Base-by-base conservation (phyloP, 2,888 invertebrate species). In the Clitarchus hookeri region DNA sequence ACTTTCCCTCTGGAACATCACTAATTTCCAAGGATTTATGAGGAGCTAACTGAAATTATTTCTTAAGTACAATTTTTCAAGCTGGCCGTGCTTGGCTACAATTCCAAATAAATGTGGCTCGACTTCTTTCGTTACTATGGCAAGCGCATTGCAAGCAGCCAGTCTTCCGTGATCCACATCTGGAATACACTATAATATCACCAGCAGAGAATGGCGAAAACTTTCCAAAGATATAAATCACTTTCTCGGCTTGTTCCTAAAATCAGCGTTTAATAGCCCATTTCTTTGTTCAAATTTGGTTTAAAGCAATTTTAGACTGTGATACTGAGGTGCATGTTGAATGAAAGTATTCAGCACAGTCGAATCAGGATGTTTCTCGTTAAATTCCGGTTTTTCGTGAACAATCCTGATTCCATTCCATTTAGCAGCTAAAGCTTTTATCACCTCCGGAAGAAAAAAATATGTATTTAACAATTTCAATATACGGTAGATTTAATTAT, bases 1-100 rank as follows among this genome's bases (percentile, higher is more conserved):
- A 78, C 78, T 78, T 78, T 19, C 16, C 6, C 2, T 78, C 78
- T 11, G 78, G 11, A 23, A 78, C 79, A n/a, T 79, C 79, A 79
- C 0, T 79, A 0, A 79, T 25, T 79, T 79, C 27, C 26, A 12
- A n/a, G 25, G 27, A 27, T 27, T 79, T 79, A n/a, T 79, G 13
- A 79, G 79, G 79, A 79, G 25, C 79, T 79, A 79, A 6, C 79
- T 79, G 79, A 79, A 79, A 26, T 79, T 79, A 13, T 79, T 23
- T 27, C 27, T 79, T 26, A n/a, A n/a, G 79, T 79, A 79, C 23
- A 79, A 13, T 79, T 79, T 79, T 79, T 79, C 79, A 26, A 79
- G 13, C n/a, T 79, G 9, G 25, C 79, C 79, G 8, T 79, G 79
- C 27, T 79, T 79, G 9, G 79, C 23, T 79, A 12, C 25, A n/a